Percentiles rank a stretch among this genome's conserved stretches.
These are phyloP conservation scores for Bemisia tabaci DNA, from an alignment of 1,140 invertebrate species.

Conservation along the genomic window DNA sequence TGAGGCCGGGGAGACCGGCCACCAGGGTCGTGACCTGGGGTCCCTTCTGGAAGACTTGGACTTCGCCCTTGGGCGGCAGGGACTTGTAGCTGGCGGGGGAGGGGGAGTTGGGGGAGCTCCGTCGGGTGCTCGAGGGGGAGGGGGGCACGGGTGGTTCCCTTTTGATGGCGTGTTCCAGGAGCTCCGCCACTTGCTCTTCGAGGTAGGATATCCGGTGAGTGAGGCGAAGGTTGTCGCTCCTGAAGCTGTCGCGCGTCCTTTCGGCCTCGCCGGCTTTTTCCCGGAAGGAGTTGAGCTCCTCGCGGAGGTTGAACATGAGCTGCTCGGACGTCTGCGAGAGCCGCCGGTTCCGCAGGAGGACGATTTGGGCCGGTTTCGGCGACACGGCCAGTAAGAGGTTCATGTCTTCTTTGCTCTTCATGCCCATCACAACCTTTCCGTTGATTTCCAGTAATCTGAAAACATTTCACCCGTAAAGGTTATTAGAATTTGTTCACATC, in stretches of 20 bases:
- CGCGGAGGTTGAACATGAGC: conserved; percentile 32
- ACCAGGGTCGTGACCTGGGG: conserved; percentile 39
- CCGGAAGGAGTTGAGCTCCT: conserved; percentile 38
- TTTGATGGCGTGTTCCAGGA: conserved; percentile 30
- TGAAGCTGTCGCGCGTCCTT: conserved; percentile 40
- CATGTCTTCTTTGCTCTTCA: conserved; percentile 50
- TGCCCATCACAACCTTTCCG: conserved; percentile 52
- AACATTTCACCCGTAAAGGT: too few relatives aligned
- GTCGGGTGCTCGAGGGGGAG: neutral
- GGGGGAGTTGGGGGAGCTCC: neutral
- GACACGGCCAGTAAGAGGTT: conserved; percentile 39
- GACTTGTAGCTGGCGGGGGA: neutral
- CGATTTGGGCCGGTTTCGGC: conserved; percentile 32
- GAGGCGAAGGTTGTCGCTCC: conserved; percentile 65
- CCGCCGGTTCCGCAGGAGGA: conserved; percentile 39
- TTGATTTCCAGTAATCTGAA: conserved; percentile 69
- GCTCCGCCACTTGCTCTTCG: conserved; percentile 68
- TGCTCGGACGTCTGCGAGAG: conserved; percentile 12
- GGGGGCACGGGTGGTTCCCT: neutral
- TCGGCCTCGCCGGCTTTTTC: conserved; percentile 45
- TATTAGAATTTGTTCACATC: too few relatives aligned
- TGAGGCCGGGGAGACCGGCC: conserved; percentile 40
- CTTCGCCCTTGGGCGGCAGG: conserved; percentile 28
- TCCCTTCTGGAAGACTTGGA: conserved; percentile 48
- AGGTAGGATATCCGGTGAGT: conserved; percentile 78